Evolutionary conservation across 2,797 vertebrate species (phyloP).

Genomic region (Bovichtus diacanthus): DNA sequence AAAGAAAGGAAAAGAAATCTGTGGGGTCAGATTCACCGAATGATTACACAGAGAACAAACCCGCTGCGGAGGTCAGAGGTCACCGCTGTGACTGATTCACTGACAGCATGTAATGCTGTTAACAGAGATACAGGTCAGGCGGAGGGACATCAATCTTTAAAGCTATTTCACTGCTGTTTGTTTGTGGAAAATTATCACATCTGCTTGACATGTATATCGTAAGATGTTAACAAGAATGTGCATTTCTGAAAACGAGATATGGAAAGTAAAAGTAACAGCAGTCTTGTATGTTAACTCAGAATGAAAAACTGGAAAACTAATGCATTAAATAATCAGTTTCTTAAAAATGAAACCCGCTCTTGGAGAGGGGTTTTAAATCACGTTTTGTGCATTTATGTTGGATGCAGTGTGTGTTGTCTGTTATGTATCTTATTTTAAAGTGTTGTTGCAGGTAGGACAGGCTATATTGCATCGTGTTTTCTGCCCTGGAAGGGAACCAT

Average conservation of each 20-base stretch:
- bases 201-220: background rate
- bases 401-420: no score
- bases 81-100: constrained; percentile 22
- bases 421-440: no score
- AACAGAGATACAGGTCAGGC: constrained; percentile 25
- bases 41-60: constrained; percentile 22
- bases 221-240: background rate
- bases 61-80: constrained; percentile 42
- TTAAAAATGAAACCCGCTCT: no score
- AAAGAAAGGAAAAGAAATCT: constrained; percentile 11
- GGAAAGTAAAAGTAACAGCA: background rate
- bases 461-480: no score
- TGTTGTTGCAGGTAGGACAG: no score
- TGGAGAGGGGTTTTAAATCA: no score
- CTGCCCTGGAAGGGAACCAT: no score
- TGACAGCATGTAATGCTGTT: background rate
- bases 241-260: background rate
- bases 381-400: no score
- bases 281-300: background rate
- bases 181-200: constrained; percentile 13
- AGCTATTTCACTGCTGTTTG: constrained; percentile 23
- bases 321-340: background rate
- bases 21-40: constrained; percentile 25
- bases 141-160: constrained; percentile 20
- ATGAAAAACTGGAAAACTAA: background rate